Evolutionary conservation across 2,888 invertebrate species (phyloP), one percentile per base, ranked within the genome.

Genomic region (Andrena haemorrhoa): DNA sequence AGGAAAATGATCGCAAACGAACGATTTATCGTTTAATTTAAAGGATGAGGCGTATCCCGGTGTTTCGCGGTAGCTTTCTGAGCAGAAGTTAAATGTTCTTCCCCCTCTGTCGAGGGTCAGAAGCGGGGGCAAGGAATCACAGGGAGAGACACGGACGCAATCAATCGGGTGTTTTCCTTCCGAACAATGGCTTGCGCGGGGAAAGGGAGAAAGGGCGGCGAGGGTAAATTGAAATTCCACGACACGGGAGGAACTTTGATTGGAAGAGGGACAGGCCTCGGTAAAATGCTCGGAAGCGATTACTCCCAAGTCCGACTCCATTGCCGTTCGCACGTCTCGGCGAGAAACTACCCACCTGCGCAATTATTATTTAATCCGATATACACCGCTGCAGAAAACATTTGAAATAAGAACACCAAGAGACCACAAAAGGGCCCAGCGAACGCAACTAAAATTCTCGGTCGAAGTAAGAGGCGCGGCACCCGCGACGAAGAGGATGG

Each of bases 201-300:
- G 20, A 69, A 65, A 47, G 72, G 65, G 53, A 71, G 65, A n/a
- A 20, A 56, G 71, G 60, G 20, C 56, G 75, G 77, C 69, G 75
- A 74, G 75, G 80, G 84, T 75, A 80, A 84, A 84, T 84, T 84
- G 84, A 79, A 84, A 84, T 84, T 83, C 84, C 79, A 70, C 79
- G 83, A 83, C 79, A 83, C 83, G 79, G 83, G 83, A 83, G 56
- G 79, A 79, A 83, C 83, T 83, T 79, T 83, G 83, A 83, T 83
- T 83, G 64, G 78, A 75, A 41, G 41, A 75, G 72, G 75, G 75
- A 72, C 72, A 69, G 65, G n/a, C 16, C n/a, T 29, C 41, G 53
- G 26, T 6, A 53, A 26, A 63, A 56, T 7, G 49, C n/a, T 4
- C n/a, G 2, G 31, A 8, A 35, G 26, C 51, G n/a, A 53, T 51